Percentiles rank a stretch among this genome's conserved stretches.
These are phyloP conservation scores for Burhinus bistriatus DNA, from an alignment of 2,113 vertebrate species.

Conservation along the genomic window DNA sequence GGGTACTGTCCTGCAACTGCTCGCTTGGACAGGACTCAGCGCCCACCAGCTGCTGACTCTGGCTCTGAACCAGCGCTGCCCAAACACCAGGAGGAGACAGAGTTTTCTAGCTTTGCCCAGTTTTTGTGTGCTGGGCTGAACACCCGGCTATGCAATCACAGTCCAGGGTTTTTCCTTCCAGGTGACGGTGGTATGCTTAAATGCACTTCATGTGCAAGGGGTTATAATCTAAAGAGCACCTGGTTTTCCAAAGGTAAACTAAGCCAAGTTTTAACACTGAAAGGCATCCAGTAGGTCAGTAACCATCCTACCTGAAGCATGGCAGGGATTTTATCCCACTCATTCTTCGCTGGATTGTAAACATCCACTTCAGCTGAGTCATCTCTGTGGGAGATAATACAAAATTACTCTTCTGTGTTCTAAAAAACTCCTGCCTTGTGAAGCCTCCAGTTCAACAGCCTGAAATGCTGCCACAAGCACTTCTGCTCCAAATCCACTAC, in stretches of 20 bases:
- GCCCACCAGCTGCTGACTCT: background rate
- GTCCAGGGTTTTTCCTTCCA: background rate
- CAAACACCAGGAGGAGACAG: background rate
- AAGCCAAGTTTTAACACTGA: background rate
- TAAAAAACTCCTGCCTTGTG: background rate
- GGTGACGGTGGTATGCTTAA: rapidly evolving
- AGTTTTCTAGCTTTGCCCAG: background rate
- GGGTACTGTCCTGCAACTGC: background rate
- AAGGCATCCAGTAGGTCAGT: rapidly evolving
- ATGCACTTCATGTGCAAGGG: rapidly evolving
- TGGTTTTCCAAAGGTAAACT: background rate
- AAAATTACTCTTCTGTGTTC: background rate
- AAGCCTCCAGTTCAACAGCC: background rate
- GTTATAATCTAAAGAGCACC: background rate
- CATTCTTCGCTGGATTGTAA: conserved; percentile 88
- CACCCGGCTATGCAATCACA: rapidly evolving
- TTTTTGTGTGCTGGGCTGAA: background rate
- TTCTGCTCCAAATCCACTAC: background rate
- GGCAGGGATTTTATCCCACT: conserved; percentile 92
- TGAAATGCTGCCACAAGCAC: rapidly evolving
- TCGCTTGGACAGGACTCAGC: rapidly evolving
- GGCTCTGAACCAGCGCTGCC: background rate
- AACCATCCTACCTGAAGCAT: conserved; percentile 88
- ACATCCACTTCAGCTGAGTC: conserved; percentile 94
- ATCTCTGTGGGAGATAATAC: conserved; percentile 75